phyloP scores from a whole-genome alignment of 2,113 vertebrate genomes.

The Cisticola juncidis region DNA sequence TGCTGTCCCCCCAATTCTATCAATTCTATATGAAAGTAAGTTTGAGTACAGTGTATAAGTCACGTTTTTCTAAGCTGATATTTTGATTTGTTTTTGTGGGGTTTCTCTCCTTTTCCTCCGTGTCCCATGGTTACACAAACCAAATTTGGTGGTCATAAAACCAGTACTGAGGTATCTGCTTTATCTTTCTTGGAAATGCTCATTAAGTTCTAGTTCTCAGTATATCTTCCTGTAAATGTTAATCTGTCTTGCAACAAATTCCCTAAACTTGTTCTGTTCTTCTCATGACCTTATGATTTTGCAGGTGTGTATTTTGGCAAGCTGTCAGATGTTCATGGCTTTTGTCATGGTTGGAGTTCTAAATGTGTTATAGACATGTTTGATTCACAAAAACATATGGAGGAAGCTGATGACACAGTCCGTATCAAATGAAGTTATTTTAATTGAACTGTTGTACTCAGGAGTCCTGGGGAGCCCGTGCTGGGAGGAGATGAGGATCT shows the following conservation, averaged over 20 bases:
- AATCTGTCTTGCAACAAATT: background rate
- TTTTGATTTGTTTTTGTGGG: background rate
- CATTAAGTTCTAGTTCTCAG: background rate
- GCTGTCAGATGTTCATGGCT: background rate
- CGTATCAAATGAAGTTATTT: background rate
- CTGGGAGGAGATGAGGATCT: background rate
- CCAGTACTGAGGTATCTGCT: background rate
- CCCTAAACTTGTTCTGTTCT: background rate
- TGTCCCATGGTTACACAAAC: background rate
- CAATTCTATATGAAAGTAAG: background rate
- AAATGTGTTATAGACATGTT: background rate
- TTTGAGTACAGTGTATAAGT: background rate
- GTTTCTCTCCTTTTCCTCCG: background rate
- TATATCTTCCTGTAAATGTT: background rate
- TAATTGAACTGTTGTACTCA: background rate
- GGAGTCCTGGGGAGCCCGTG: background rate
- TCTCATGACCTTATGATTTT: background rate
- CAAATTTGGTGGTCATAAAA: background rate
- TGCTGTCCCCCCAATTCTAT: background rate
- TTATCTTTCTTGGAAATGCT: background rate
- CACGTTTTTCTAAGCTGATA: background rate
- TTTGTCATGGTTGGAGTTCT: background rate
- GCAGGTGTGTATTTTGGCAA: background rate
- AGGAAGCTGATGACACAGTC: background rate
- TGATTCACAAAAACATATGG: background rate